phyloP scores from a whole-genome alignment of 2,888 invertebrate species.

The Idaea straminata region DNA sequence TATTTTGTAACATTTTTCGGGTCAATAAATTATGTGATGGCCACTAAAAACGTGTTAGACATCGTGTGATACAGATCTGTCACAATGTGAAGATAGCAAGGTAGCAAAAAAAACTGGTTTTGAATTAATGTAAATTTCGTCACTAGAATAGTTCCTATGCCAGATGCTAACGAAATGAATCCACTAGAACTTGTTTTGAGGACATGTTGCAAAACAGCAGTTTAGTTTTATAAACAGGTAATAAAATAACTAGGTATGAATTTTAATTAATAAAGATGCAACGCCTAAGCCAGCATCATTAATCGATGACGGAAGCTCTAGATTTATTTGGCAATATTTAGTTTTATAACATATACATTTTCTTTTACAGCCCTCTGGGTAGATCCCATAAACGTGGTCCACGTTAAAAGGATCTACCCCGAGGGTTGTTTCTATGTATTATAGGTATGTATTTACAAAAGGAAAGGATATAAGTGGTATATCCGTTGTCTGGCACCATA shows the following conservation, averaged over 20 bases:
- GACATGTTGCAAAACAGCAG: slow-evolving; percentile 22
- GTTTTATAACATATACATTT: background rate
- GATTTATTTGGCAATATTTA: background rate
- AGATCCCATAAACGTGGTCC: background rate
- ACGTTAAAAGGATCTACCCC: too few relatives aligned
- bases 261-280: slow-evolving; percentile 1
- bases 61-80: background rate
- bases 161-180: slow-evolving; percentile 25
- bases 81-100: background rate
- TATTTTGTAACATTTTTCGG: slow-evolving; percentile 3
- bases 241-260: slow-evolving; percentile 1
- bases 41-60: background rate
- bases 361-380: background rate
- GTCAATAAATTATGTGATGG: background rate
- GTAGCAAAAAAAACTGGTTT: background rate
- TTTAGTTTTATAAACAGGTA: slow-evolving; percentile 14
- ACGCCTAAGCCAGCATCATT: background rate
- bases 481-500: too few relatives aligned
- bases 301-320: background rate
- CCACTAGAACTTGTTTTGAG: slow-evolving; percentile 26
- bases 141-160: slow-evolving; percentile 17
- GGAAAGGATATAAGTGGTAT: too few relatives aligned
- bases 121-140: slow-evolving; percentile 13
- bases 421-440: too few relatives aligned
- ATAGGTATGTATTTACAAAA: too few relatives aligned